Conservation (phyloP, 1,140 invertebrate species). For the Acarapis woodi region DNA sequence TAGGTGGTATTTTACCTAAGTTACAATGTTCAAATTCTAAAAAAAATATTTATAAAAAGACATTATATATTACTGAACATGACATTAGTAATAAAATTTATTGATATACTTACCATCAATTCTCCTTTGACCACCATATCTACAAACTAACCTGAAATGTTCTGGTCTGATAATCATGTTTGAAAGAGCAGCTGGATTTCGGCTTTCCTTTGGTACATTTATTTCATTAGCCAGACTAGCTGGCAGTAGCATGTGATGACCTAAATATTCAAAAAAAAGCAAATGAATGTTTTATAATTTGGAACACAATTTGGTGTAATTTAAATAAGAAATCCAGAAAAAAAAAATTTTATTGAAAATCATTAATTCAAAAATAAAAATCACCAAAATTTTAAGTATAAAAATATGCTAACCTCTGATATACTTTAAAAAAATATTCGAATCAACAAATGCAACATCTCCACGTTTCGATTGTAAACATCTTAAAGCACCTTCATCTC, state of each 20-base stretch:
- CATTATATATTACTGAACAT: too few relatives aligned
- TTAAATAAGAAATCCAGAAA: too few relatives aligned
- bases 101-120: too few relatives aligned
- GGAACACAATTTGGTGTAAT: too few relatives aligned
- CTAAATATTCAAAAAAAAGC: too few relatives aligned
- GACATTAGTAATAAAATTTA: too few relatives aligned
- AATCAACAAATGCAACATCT: conserved; percentile 9
- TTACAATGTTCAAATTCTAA: conserved; percentile 8
- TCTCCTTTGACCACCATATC: not conserved
- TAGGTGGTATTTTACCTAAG: conserved; percentile 5
- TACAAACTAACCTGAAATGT: not conserved
- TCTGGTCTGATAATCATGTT: conserved; percentile 1
- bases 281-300: too few relatives aligned
- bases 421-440: conserved; percentile 6
- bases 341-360: too few relatives aligned
- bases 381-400: conserved; percentile 1
- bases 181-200: not conserved
- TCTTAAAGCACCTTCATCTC: conserved; percentile 8
- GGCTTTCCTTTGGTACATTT: not conserved
- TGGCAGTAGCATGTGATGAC: too few relatives aligned
- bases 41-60: too few relatives aligned
- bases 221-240: too few relatives aligned
- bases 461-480: conserved; percentile 9
- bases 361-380: conserved; percentile 2
- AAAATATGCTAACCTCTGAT: not conserved